Evolutionary conservation across 2,113 vertebrate genomes (phyloP), one percentile per base, ranked within the genome.

Genomic region (mouse (Mus musculus)): DNA sequence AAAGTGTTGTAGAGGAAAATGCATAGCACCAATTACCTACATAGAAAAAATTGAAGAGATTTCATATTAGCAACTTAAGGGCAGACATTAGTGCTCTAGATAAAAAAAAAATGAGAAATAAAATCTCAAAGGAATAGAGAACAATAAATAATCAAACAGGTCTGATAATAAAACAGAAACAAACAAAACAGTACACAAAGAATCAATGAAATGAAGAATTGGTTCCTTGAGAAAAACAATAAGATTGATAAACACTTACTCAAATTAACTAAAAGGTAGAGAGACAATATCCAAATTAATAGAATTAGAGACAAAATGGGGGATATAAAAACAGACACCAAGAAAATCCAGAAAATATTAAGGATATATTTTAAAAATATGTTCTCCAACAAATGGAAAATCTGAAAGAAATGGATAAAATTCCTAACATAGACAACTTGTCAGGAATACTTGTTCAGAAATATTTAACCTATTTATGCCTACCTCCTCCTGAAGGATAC

Each of bases 401-500:
- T 12, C 69, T n/a, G 5, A 72, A 72, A 19, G 33, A 72, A 36
- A 19, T 72, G 16, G 5, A n/a, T 72, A 72, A 36, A n/a, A 71
- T 36, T 36, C 13, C 33, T 36, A 30, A 71, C 11, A 14, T 71
- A 16, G 22, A 65, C 7, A 65, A 26, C 63, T 24, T 65, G 49
- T 49, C 49, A 49, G 49, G 97, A 95, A 93, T 97, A 98, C 84
- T 88, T 97, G 98, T 97, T 98, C 97, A 80, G 56, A 14, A 30
- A 14, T 85, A 98, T 91, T 97, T 94, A 90, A 96, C 93, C 97
- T 99, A 99, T 96, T 98, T 99, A 14, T 98, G 98, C 88, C 98
- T 98, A 96, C 98, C 99, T 97, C 98, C 99, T 61, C 99, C 98
- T 98, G 98, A 99, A 2, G 98, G 97, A 24, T 98, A 98, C 95